Evolutionary conservation across 23 tunicate genomes (phyloP).

Genomic region (Ascidia mentula): DNA sequence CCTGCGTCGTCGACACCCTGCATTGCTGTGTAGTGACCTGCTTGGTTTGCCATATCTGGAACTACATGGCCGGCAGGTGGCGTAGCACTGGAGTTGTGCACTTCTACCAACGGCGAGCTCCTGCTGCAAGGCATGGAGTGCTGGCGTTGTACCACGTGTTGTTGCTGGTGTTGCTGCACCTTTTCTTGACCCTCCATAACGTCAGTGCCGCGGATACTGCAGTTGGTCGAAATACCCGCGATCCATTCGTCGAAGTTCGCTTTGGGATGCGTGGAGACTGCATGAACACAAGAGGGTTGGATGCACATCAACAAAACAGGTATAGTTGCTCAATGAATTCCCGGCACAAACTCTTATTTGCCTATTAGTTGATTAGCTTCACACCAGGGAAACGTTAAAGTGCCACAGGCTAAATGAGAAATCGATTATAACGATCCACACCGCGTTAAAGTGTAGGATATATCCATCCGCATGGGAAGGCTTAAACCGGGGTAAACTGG

Average conservation of each 20-base stretch:
- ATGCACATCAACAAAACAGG: no score
- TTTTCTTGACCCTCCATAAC: not conserved
- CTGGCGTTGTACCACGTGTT: not conserved
- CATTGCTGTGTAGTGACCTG: not conserved
- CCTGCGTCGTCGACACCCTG: not conserved
- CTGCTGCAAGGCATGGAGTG: conserved; percentile 7
- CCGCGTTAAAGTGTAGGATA: no score
- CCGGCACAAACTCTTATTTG: no score
- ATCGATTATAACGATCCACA: no score
- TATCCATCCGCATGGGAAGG: no score
- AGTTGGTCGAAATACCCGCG: not conserved
- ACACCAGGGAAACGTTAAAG: no score
- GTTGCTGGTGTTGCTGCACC: not conserved
- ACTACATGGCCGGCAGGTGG: conserved; percentile 4
- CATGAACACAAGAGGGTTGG: no score
- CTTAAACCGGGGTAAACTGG: no score
- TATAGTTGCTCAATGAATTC: no score
- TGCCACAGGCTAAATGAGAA: no score
- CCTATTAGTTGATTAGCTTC: no score
- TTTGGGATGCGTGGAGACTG: not conserved
- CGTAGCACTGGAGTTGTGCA: conserved; percentile 8
- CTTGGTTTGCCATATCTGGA: not conserved
- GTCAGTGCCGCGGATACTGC: not conserved
- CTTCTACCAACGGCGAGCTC: not conserved
- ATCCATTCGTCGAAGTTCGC: conserved; percentile 2